Base-by-base conservation (phyloP, 2,797 vertebrate genomes). In the Gymnocypris eckloni region DNA sequence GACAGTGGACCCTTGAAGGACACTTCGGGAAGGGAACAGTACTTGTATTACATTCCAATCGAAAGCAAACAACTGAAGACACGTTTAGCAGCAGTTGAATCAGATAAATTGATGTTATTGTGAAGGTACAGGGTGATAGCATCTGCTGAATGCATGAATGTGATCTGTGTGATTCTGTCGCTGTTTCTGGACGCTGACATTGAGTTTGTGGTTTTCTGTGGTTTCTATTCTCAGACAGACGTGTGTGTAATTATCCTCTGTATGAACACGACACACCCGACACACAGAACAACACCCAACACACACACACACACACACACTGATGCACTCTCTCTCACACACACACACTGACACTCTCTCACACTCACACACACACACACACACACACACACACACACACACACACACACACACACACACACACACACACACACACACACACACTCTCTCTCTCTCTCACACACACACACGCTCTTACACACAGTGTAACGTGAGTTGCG, bases 221-320 rank as follows among this genome's bases (percentile, higher is more conserved):
- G 39, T 56, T 85, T 89, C 89, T 93, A 92, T 94, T 94, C 90
- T 92, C 87, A 91, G 91, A 92, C 86, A 89, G 59, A 45, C 78
- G 71, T 78, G 90, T 89, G 71, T 88, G 89, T 92, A 94, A 94
- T 94, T 93, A 93, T 92, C 89, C 87, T 75, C 85, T 85, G 90
- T 88, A 87, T 87, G 87, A 87, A 79, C 79, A 85, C 54, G 86
- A 86, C 88, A 91, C 92, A 87, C 91, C 92, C 90, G 48, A 73
- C 86, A 89, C 84, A 85, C 87, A 28, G 12, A 12, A 64, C 61
- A 28, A 64, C 61, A 33, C 61, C 6, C 11, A 33, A 33, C 33
- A 33, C 33, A 33, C 33, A 33, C 33, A 33, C 33, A 33, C 33
- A 33, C 33, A 33, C 33, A 33, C 33, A 33, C 33, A 33, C 33